These are phyloP conservation scores for Mixornis gularis DNA, from an alignment of 2,113 vertebrate genomes.

Conservation along the genomic window DNA sequence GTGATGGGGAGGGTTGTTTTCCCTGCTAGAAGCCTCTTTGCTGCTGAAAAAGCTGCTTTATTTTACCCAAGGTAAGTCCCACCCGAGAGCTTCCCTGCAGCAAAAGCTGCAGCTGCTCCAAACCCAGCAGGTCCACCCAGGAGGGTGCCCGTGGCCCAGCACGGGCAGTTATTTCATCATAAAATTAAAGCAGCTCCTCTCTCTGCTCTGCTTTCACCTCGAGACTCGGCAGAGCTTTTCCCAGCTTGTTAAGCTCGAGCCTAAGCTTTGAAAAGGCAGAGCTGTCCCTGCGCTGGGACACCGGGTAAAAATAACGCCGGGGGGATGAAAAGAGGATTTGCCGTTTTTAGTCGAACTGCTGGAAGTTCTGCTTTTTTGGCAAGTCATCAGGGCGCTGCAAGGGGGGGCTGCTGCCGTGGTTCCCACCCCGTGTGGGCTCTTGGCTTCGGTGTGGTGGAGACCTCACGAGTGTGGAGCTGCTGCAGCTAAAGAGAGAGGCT, in stretches of 20 bases:
- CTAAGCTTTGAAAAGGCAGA: constrained; percentile 22
- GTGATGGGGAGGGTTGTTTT: not conserved
- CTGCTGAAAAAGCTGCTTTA: not conserved
- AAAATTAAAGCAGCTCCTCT: not conserved
- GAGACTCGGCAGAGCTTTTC: not conserved
- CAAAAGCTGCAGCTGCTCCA: not conserved
- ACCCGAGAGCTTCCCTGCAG: not conserved
- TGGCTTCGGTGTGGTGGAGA: not conserved
- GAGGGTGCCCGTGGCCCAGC: not conserved
- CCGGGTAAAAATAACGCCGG: not conserved
- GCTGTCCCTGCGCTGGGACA: not conserved
- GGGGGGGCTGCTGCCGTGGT: not conserved
- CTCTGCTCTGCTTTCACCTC: not conserved
- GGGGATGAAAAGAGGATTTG: constrained; percentile 20
- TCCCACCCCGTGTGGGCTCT: not conserved
- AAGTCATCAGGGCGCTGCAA: not conserved
- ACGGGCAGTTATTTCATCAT: not conserved
- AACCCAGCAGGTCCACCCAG: not conserved
- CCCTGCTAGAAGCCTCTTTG: not conserved
- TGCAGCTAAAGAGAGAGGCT: not conserved
- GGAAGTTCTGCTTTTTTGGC: constrained; percentile 31
- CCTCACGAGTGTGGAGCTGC: not conserved
- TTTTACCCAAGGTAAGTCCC: not conserved
- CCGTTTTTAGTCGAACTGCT: not conserved
- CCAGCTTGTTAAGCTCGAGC: not conserved